These are phyloP conservation scores for Globodera rostochiensis DNA, from an alignment of 1,140 invertebrate species.

Conservation along the genomic window DNA sequence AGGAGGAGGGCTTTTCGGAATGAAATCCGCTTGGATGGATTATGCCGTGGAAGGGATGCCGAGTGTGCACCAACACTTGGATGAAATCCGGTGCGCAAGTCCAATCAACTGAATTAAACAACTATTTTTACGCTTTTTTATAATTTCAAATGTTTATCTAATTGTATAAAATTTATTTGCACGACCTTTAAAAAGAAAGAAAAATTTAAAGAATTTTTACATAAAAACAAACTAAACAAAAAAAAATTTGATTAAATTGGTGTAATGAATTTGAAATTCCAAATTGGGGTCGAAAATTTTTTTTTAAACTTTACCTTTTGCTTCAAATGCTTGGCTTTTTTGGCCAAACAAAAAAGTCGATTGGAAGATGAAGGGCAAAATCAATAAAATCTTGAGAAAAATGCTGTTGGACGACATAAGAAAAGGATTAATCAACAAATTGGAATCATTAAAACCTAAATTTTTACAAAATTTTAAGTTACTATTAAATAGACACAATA, in stretches of 20 bases:
- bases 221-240: no score
- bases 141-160: background rate
- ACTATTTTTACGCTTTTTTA: background rate
- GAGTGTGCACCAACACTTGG: slow-evolving; percentile 12
- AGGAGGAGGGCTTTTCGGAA: slow-evolving; percentile 4
- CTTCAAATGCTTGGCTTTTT: background rate
- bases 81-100: slow-evolving; percentile 16
- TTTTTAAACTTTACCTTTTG: background rate
- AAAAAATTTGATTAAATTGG: no score
- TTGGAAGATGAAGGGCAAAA: background rate
- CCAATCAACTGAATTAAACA: slow-evolving; percentile 26
- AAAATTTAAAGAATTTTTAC: no score
- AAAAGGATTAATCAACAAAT: no score
- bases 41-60: slow-evolving; percentile 13
- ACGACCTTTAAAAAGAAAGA: no score
- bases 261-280: no score
- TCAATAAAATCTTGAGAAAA: background rate
- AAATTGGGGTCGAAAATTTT: no score
- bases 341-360: background rate
- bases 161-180: no score
- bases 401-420: background rate
- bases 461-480: no score
- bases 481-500: no score
- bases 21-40: slow-evolving; percentile 16
- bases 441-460: no score